Conservation (phyloP, 2,797 vertebrate species). For the Falco novaeseelandiae region DNA sequence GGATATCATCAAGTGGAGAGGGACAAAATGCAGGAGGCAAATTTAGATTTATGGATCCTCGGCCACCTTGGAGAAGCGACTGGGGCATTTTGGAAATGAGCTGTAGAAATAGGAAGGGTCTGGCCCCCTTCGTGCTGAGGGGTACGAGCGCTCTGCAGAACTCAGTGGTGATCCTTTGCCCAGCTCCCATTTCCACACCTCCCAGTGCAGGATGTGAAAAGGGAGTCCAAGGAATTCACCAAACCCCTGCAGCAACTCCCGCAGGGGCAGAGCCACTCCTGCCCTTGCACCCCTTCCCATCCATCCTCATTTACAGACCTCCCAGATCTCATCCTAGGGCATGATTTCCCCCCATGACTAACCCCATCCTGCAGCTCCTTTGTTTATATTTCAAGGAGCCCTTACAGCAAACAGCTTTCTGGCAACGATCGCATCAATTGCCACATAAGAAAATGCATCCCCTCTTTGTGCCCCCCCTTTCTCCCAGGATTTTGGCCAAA, state of each 20-base stretch:
- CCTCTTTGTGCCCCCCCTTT: background rate
- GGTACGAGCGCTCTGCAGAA: background rate
- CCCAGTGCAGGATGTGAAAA: background rate
- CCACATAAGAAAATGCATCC: fast-evolving
- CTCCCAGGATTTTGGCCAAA: background rate
- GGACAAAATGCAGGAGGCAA: fast-evolving
- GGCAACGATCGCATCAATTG: fast-evolving
- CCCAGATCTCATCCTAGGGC: background rate
- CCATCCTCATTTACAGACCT: fast-evolving
- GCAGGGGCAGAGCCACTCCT: background rate
- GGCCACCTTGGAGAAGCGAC: background rate
- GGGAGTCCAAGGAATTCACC: background rate
- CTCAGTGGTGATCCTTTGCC: background rate
- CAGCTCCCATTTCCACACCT: background rate
- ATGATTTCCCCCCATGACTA: fast-evolving
- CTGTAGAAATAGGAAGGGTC: background rate
- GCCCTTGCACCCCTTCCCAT: background rate
- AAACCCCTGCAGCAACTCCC: background rate
- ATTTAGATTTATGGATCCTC: fast-evolving
- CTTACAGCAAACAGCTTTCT: background rate
- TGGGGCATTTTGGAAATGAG: fast-evolving
- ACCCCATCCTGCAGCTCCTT: background rate
- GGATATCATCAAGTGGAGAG: background rate
- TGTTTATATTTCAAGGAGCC: no score
- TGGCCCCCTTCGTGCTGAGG: fast-evolving